Evolutionary conservation across 2,113 vertebrate species (phyloP).

Genomic region (Ciconia stormi): DNA sequence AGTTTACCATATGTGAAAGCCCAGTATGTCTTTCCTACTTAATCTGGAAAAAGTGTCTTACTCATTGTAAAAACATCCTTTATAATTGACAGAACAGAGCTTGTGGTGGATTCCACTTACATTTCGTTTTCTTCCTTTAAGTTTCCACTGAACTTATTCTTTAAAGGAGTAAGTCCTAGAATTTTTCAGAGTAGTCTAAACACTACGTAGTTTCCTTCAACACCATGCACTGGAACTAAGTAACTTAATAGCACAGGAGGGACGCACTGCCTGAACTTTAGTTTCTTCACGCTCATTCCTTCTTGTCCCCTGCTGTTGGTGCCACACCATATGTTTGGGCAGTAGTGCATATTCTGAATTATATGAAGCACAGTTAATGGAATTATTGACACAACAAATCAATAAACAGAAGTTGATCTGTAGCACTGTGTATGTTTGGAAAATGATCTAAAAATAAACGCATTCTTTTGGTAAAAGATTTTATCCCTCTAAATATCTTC

Average conservation of each 20-base stretch:
- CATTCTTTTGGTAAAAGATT: slow-evolving; percentile 24
- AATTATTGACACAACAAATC: slow-evolving; percentile 63
- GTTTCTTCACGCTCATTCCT: slow-evolving; percentile 45
- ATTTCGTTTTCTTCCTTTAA: background rate
- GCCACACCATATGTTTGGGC: slow-evolving; percentile 34
- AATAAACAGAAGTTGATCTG: slow-evolving; percentile 61
- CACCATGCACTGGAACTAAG: background rate
- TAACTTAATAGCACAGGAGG: slow-evolving; percentile 55
- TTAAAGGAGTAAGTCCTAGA: background rate
- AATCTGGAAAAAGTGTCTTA: background rate
- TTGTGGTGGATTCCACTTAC: background rate
- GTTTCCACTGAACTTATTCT: background rate
- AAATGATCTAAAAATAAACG: slow-evolving; percentile 65
- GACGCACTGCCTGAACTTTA: slow-evolving; percentile 38
- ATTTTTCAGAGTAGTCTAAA: background rate
- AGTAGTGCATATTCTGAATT: slow-evolving; percentile 46
- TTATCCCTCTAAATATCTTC: background rate
- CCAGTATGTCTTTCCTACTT: background rate
- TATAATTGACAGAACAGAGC: background rate
- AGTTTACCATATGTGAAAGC: background rate
- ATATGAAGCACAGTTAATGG: slow-evolving; percentile 49
- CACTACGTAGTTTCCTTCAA: background rate
- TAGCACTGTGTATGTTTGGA: slow-evolving; percentile 6
- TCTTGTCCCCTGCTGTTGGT: slow-evolving; percentile 26
- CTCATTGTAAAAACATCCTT: background rate